Evolutionary conservation across 2,888 invertebrate genomes (phyloP), one percentile per base, ranked within the genome.

Genomic region (Tenthredo scrophulariae): DNA sequence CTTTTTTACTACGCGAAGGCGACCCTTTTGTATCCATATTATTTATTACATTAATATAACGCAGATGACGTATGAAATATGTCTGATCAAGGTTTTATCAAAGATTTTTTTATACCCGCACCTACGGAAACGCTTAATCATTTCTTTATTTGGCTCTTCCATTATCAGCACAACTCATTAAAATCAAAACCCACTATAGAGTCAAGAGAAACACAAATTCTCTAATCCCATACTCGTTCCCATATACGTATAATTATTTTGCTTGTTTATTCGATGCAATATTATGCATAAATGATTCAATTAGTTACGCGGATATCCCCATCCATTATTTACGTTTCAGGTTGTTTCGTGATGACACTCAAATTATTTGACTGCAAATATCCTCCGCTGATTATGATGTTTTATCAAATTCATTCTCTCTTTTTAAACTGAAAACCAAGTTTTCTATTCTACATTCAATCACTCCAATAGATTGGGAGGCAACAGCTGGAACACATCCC

Each of bases 41-140:
- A 67, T 67, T 67, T 67, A 67, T 74, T 15, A 29, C 74, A 74
- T 74, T 40, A 43, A 74, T 74, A 74, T 74, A 74, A 43, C 43
- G 46, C 74, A 26, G 13, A 40, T 74, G 67, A 67, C 33, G 33
- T 33, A 22, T 43, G 40, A 22, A 74, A 74, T 18, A 26, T 43
- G 22, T 74, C 22, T 26, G 43, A 43, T 40, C 10, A 74, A 46
- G 22, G 9, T 74, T 74, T 74, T 22, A 74, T 74, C 74, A 43
- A 26, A 74, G n/a, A 74, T 43, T 72, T 72, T 33, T 40, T 37
- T 2, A 72, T 26, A 26, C 26, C 62, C n/a, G 5, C 33, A 70
- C 29, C 33, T 43, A 74, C 72, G 22, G 1, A 40, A 33, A 15
- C n/a, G 9, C 18, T 62, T 10, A 37, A 72, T 72, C 37, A 72